Base-by-base conservation (phyloP, 1,140 invertebrate genomes). In the Ectropis grisescens region DNA sequence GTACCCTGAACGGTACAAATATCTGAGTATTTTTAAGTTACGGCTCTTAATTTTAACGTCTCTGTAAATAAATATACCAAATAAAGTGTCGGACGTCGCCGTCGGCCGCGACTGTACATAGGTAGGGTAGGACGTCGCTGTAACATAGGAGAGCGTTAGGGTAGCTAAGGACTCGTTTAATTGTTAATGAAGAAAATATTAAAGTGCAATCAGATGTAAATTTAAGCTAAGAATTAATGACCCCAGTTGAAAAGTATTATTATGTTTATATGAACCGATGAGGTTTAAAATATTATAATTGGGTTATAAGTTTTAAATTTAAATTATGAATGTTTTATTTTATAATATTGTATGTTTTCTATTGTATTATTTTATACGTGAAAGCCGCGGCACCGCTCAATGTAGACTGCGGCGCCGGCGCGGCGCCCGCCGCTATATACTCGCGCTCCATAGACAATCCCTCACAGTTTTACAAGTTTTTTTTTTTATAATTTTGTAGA, bases 161-260 rank as follows among this genome's bases (percentile, higher is more conserved):
- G 43, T 66, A 62, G 52, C 40, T 26, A 40, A 56, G 45, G 51
- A 4, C 62, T 70, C 56, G 59, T 61, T 66, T 69, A 51, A 71
- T 72, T 70, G 74, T 79, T 79, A 76, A 43, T 37, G 16, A 33
- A 61, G 53, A 58, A 58, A 62, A 66, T 52, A 67, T 65, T 54
- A 62, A 74, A 69, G 75, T 80, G 75, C 75, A 80, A 80, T 80
- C 75, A 57, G 56, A 68, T 68, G 59, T 80, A 68, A 67, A 67
- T 59, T 62, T 78, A 74, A 70, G 61, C 49, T 60, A 62, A 55
- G 59, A 50, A 59, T 51, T 65, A 58, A 56, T 56, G 64, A 60
- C 57, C 72, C 67, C 64, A 72, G 72, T 78, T 75, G 58, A 71
- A 74, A 76, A 81, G 76, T 78, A 81, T 81, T 81, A 78, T 74